These are phyloP conservation scores for Teleogryllus oceanicus DNA, from an alignment of 2,888 invertebrate species.

Conservation along the genomic window DNA sequence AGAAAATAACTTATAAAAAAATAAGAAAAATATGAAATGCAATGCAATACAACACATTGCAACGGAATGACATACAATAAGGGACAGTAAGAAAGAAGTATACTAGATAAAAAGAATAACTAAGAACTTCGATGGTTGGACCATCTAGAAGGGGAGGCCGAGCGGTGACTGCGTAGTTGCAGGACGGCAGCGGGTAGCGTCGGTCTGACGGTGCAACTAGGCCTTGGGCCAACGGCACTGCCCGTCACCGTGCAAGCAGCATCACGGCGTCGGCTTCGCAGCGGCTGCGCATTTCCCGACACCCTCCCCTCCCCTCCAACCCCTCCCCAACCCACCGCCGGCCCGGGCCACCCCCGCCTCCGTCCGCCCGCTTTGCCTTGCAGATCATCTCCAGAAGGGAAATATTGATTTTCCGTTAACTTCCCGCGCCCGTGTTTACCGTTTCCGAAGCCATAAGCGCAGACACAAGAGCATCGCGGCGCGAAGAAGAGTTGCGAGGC, in stretches of 20 bases:
- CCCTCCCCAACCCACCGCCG: not conserved
- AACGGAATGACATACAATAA: too few species aligned
- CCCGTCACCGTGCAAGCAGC: too few species aligned
- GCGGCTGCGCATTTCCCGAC: not conserved
- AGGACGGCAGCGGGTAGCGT: too few species aligned
- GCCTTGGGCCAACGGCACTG: not conserved
- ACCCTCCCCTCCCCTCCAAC: not conserved
- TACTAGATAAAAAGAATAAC: too few species aligned
- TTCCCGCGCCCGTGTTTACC: slow-evolving; percentile 8
- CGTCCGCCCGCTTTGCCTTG: not conserved
- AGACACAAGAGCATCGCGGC: not conserved
- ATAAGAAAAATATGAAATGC: too few species aligned
- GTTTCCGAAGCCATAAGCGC: slow-evolving; percentile 7
- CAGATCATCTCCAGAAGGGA: slow-evolving; percentile 18
- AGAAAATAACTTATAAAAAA: too few species aligned
- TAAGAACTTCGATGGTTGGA: too few species aligned
- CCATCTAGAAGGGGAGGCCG: too few species aligned
- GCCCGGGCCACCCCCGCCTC: not conserved
- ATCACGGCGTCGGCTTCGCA: not conserved
- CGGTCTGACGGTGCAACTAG: not conserved
- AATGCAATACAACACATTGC: too few species aligned
- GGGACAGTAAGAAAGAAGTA: too few species aligned
- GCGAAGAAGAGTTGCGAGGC: not conserved
- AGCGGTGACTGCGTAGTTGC: too few species aligned
- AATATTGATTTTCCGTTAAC: slow-evolving; percentile 18